Evolutionary conservation across 2,888 invertebrate species (phyloP).

Genomic region (Mystacides longicornis): DNA sequence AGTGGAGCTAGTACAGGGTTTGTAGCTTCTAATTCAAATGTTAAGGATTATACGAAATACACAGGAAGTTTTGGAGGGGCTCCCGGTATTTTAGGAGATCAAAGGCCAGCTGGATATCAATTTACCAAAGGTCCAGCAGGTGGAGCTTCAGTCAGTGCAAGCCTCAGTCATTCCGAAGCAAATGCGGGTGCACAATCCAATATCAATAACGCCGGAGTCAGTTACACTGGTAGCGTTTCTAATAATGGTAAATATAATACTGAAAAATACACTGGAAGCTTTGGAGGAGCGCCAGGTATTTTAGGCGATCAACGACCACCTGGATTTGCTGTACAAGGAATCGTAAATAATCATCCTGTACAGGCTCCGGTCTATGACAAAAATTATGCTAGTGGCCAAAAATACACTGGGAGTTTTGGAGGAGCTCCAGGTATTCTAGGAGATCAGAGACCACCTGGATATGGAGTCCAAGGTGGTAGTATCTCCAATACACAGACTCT

Average conservation of each 20-base stretch:
- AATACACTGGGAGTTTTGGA: conserved; percentile 34
- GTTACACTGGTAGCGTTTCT: background rate
- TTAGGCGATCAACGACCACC: conserved; percentile 28
- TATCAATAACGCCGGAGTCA: background rate
- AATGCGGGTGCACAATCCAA: background rate
- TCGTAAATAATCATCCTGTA: background rate
- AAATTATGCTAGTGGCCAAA: background rate
- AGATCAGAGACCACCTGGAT: conserved; percentile 25
- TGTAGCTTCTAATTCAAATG: too few species aligned
- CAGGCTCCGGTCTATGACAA: too few species aligned
- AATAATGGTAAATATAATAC: background rate
- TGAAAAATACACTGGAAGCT: conserved; percentile 31
- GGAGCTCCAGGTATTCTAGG: conserved; percentile 33
- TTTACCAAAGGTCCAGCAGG: background rate
- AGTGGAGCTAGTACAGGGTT: background rate
- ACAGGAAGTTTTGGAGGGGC: conserved; percentile 18
- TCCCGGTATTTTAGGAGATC: conserved; percentile 13
- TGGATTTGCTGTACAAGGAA: conserved; percentile 13
- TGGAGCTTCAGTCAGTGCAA: background rate
- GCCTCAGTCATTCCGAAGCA: background rate
- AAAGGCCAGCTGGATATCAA: conserved; percentile 14
- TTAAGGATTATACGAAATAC: conserved; percentile 13
- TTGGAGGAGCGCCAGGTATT: conserved; percentile 34
- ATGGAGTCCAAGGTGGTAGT: background rate
- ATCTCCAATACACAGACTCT: too few species aligned